Evolutionary conservation across 2,113 vertebrate genomes (phyloP), one percentile per base, ranked within the genome.

Genomic region (Hirundichthys speculiger): DNA sequence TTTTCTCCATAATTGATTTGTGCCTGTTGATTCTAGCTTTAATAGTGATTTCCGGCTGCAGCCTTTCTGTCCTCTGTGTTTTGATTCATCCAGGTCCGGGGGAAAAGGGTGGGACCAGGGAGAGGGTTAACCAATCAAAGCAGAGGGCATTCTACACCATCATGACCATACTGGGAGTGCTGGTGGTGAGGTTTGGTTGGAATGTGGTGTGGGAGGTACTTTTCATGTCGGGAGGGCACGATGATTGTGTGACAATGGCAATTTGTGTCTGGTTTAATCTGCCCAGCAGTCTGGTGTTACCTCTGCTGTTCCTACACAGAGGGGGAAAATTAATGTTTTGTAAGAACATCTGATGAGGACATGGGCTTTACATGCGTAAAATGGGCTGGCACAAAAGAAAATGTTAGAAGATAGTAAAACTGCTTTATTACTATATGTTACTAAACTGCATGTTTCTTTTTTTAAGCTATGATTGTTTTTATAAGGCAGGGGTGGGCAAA

Each of bases 231-330:
- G 22, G 3, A 0, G 7, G 3, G 1, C 8, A 1, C 20, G 1
- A 0, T 7, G 1, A 50, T 9, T 79, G 71, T 43, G 3, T 19
- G 0, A 7, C 20, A 7, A 8, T 69, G 49, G 58, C 66, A 11
- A 18, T 18, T 27, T 34, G 2, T 41, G 14, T 25, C 11, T 79
- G 77, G 65, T 18, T 56, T 6, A 56, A 52, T 13, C 2, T 70
- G 16, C 55, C n/a, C n/a, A n/a, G n/a, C n/a, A n/a, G n/a, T n/a
- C n/a, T n/a, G n/a, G n/a, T n/a, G n/a, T n/a, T n/a, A 60, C 64
- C 65, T 20, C 20, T 69, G 46, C 21, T 73, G 24, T 41, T 50
- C 45, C 27, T 79, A 5, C 43, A 43, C 27, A 59, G 64, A 56
- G 40, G 49, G 4, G 55, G 60, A n/a, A 70, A 3, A 20, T 24